phyloP scores from a whole-genome alignment of 1,140 invertebrate species.

The Lordiphosa collinella region DNA sequence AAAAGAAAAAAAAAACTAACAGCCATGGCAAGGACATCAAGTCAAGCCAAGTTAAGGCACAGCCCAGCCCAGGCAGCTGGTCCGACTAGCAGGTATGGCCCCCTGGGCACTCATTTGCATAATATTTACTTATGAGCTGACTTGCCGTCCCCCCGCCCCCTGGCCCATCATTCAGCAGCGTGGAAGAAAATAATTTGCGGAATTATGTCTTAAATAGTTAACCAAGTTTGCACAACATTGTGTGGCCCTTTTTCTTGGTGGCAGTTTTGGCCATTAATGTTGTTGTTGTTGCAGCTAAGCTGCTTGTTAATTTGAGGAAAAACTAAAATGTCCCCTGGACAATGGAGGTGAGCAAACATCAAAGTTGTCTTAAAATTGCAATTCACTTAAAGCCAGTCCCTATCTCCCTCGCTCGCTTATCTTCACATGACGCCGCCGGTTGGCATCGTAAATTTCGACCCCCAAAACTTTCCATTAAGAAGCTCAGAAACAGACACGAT shows the following conservation, averaged over 20 bases:
- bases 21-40: constrained; percentile 62
- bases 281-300: constrained; percentile 17
- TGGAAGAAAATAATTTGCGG: constrained; percentile 74
- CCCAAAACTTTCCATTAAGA: constrained; percentile 73
- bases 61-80: constrained; percentile 1
- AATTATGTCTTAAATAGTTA: constrained; percentile 78
- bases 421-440: constrained; percentile 66
- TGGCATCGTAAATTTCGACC: constrained; percentile 62
- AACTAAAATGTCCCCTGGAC: constrained; percentile 5
- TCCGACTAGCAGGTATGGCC: constrained; percentile 1
- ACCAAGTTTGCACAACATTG: constrained; percentile 68
- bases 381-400: constrained; percentile 51
- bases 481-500: constrained; percentile 71
- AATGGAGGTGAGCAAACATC: constrained; percentile 25
- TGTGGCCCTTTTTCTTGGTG: constrained; percentile 33
- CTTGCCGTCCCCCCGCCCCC: not conserved
- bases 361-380: constrained; percentile 28
- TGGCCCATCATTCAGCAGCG: constrained; percentile 19
- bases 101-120: constrained; percentile 65
- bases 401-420: constrained; percentile 37
- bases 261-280: not conserved
- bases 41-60: constrained; percentile 28
- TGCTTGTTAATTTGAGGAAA: constrained; percentile 39
- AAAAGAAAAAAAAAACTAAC: constrained; percentile 55
- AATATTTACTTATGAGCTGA: constrained; percentile 66